Evolutionary conservation across 1,140 invertebrate species (phyloP), one percentile per base, ranked within the genome.

Genomic region (Bombus pyrosoma): DNA sequence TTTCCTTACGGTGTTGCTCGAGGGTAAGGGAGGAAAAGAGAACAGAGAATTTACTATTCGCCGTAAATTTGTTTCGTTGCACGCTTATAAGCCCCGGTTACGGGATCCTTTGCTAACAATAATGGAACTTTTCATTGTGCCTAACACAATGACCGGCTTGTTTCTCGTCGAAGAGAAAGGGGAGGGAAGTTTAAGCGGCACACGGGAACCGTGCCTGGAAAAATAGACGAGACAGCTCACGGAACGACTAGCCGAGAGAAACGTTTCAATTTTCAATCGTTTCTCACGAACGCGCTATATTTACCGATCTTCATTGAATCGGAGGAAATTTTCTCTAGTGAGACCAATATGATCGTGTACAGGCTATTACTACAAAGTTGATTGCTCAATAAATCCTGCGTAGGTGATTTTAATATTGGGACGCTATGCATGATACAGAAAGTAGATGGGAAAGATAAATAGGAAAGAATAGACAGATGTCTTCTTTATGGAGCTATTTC

Each of bases 51-150:
- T 72, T 62, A 62, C 53, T 28, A 85, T 80, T 72, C n/a, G 10
- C 39, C 83, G 59, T 78, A 78, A 85, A 85, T 85, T 85, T 72
- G 83, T 73, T 85, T 62, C 77, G 41, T 85, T 59, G 59, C 68
- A 53, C 43, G 77, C 32, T 72, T 43, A 43, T 62, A 64, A 80
- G 83, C 57, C 43, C 15, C 32, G 34, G 53, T 73, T 80, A 85
- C 47, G 34, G 57, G 83, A 69, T 72, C 53, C 68, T 71, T 69
- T 47, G 68, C 64, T 41, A 79, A 79, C 76, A 47, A 79, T 78
- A 79, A 79, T 78, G 76, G 59, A 85, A 80, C 77, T 85, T 80
- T 73, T 85, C 83, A 72, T 85, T 85, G 68, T 80, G 47, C 68
- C 39, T 73, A 64, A 72, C 68, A 73, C 76, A 85, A 85, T 80